These are phyloP conservation scores for Microctonus hyperodae DNA, from an alignment of 2,888 invertebrate genomes.

Conservation along the genomic window DNA sequence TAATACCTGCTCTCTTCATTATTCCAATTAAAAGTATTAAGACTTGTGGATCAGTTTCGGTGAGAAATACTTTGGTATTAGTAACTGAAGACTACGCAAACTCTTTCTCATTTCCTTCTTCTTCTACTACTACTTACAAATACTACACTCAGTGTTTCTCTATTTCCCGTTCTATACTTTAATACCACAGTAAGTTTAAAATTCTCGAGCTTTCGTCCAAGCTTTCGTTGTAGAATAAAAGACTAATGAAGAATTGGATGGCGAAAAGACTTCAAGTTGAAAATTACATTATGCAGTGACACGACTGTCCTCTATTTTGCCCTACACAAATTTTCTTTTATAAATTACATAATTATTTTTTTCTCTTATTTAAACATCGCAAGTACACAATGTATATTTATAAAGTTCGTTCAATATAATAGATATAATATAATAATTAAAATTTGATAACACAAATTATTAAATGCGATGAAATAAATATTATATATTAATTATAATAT, in stretches of 20 bases:
- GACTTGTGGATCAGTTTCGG: constrained; percentile 3
- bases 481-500: too few species aligned
- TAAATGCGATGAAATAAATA: too few species aligned
- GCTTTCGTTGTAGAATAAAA: constrained; percentile 42
- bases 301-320: constrained; percentile 34
- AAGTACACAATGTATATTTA: not conserved
- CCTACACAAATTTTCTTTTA: not conserved
- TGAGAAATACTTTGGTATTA: constrained; percentile 15
- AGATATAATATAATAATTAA: too few species aligned
- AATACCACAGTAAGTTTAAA: not conserved
- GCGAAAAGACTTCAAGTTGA: constrained; percentile 28
- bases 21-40: constrained; percentile 26
- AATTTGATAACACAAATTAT: too few species aligned
- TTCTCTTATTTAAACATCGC: not conserved
- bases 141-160: constrained; percentile 35
- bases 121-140: too few species aligned
- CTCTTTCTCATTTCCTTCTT: not conserved
- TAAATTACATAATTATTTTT: not conserved
- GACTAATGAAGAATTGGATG: constrained; percentile 49
- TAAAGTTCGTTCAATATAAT: not conserved
- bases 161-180: not conserved
- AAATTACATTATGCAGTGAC: constrained; percentile 54
- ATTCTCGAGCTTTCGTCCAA: constrained; percentile 31
- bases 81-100: not conserved
- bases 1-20: constrained; percentile 12